A percentile compares a stretch with the other conserved stretches of the same genome.
Conservation (phyloP, 1,140 invertebrate genomes). For the Brachionus asplanchnoidis region DNA sequence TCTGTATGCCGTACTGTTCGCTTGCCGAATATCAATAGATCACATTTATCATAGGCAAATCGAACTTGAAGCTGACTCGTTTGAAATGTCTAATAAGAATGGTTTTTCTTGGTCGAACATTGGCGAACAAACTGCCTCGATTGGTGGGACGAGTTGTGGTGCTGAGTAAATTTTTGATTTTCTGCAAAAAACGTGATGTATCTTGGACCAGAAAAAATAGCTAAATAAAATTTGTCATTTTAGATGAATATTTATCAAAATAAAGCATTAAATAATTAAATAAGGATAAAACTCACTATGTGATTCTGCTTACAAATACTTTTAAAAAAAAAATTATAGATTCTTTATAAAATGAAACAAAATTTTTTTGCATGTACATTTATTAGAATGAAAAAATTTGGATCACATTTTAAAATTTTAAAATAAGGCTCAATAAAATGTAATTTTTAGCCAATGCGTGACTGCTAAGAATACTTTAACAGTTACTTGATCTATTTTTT, state of each 20-base stretch:
- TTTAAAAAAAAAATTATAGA: neutral
- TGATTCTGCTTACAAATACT: neutral
- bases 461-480: neutral
- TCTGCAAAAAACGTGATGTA: constrained; percentile 80
- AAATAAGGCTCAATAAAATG: neutral
- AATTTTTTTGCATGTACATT: neutral
- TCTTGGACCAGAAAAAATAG: neutral
- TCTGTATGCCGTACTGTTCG: constrained; percentile 84
- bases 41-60: constrained; percentile 77
- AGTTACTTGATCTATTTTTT: neutral
- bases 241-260: neutral
- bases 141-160: constrained; percentile 87
- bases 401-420: neutral
- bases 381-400: neutral
- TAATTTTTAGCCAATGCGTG: neutral
- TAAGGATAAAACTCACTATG: neutral
- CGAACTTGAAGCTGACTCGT: constrained; percentile 46
- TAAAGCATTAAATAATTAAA: neutral
- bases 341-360: neutral
- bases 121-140: constrained; percentile 79
- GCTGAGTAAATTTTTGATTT: constrained; percentile 86
- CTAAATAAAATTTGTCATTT: neutral
- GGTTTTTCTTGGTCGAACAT: constrained; percentile 71
- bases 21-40: constrained; percentile 98
- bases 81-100: too few relatives aligned